Base-by-base conservation (phyloP, 1,140 invertebrate genomes). In the Hylaeus anthracinus region DNA sequence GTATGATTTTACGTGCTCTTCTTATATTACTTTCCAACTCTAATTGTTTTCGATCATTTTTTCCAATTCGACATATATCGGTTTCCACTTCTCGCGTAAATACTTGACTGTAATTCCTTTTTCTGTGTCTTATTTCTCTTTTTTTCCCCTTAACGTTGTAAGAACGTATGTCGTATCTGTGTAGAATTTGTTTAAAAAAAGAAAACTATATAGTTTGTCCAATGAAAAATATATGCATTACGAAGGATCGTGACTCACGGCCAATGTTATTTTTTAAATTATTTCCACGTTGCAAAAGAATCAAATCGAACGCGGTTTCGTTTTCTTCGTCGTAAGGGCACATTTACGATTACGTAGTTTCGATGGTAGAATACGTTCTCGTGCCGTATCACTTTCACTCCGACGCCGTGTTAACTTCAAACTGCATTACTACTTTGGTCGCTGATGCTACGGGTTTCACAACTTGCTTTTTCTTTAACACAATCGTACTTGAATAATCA, bases 301-400 rank as follows among this genome's bases (percentile, higher is more conserved):
- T 43, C 15, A 61, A 70, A 39, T 70, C 15, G 10, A 39, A 45
- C 26, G 60, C 4, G 51, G 37, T n/a, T 51, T 61, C 37, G 3
- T 60, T 80, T 48, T n/a, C 5, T 67, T 14, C 45, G 55, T 61
- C 45, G 45, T 48, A 48, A 48, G 45, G 5, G 8, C 45, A 48
- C 8, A 8, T 48, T 48, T 5, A 48, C 8, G 45, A 48, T 48
- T 8, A 26, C 39, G 56, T 3, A 61, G 15, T 45, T 63, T 61
- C 39, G 9, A 72, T 37, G n/a, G 37, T 45, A 79, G 5, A 26
- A 39, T 60, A 26, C 5, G 2, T 26, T 10, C 39, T 39, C 12
- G 9, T 53, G 14, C n/a, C 67, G 71, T 60, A 55, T 80, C 79
- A 75, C 79, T 80, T 75, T 79, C 67, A 70, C 66, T 70, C 48